These are phyloP conservation scores for Cyclopterus lumpus DNA, from an alignment of 2,797 vertebrate genomes.

Conservation along the genomic window DNA sequence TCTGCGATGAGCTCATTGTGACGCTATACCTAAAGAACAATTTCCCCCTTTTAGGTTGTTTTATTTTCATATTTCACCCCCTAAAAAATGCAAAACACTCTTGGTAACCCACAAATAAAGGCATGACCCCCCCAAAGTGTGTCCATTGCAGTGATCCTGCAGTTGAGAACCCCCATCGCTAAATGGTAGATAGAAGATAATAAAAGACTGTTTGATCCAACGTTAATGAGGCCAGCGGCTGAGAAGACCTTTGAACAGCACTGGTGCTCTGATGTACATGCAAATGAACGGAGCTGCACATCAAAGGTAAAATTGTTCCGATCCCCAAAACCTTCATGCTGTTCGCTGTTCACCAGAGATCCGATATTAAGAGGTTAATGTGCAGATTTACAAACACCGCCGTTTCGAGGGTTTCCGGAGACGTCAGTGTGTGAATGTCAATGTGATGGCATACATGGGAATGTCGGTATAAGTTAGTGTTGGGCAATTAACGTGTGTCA, in stretches of 20 bases:
- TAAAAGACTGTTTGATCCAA: conserved; percentile 51
- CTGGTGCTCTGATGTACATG: conserved; percentile 37
- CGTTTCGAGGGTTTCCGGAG: neutral
- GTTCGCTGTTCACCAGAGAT: neutral
- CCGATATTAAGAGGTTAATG: conserved; percentile 16
- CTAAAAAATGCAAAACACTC: neutral
- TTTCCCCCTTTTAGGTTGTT: neutral
- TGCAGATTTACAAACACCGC: conserved; percentile 18
- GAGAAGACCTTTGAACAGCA: conserved; percentile 53
- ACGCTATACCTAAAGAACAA: neutral
- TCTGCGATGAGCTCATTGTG: neutral
- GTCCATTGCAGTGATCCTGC: conserved; percentile 8
- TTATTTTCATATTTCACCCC: neutral
- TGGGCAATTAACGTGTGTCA: neutral
- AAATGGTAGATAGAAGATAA: conserved; percentile 47
- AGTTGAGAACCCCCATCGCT: conserved; percentile 13
- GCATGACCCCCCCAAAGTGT: neutral
- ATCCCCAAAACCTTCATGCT: conserved; percentile 24
- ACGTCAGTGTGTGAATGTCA: neutral
- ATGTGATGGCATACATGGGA: neutral
- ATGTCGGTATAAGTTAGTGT: neutral
- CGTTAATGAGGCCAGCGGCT: conserved; percentile 62
- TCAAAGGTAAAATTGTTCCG: conserved; percentile 45
- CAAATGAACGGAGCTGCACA: conserved; percentile 44
- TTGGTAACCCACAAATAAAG: conserved; percentile 5